These are phyloP conservation scores for Hoplostethus mediterraneus DNA, from an alignment of 2,797 vertebrate species.

Conservation along the genomic window DNA sequence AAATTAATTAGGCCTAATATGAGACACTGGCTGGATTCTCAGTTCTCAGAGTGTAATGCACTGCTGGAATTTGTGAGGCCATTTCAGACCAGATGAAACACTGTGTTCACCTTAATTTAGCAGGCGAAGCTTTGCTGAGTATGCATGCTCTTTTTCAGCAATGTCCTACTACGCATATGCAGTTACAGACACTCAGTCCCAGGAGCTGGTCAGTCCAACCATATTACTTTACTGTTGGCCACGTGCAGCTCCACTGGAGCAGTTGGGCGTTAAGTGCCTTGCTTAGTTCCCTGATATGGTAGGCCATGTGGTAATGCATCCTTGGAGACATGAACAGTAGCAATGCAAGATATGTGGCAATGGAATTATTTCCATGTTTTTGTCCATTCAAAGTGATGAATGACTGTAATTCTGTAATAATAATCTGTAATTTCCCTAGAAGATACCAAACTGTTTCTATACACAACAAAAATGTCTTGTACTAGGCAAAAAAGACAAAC, in stretches of 20 bases:
- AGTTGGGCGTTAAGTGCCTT: not conserved
- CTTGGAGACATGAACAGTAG: not conserved
- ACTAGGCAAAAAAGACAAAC: not conserved
- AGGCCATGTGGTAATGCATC: not conserved
- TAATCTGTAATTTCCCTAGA: not conserved
- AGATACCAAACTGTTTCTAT: not conserved
- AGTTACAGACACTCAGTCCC: too few species aligned
- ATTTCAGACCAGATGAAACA: slow-evolving; percentile 43
- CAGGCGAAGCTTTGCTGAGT: slow-evolving; percentile 11
- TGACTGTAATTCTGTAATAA: too few species aligned
- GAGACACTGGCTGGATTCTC: slow-evolving; percentile 62
- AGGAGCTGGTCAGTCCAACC: too few species aligned
- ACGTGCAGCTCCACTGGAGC: too few species aligned
- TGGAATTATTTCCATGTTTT: not conserved
- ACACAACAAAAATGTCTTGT: not conserved
- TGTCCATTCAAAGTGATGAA: too few species aligned
- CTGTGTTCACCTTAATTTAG: slow-evolving; percentile 32
- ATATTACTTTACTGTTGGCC: too few species aligned
- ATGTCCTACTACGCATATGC: not conserved
- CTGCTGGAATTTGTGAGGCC: slow-evolving; percentile 24
- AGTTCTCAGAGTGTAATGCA: slow-evolving; percentile 30
- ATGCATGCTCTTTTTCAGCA: not conserved
- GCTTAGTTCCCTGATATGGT: not conserved
- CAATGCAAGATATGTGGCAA: not conserved
- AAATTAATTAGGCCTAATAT: slow-evolving; percentile 79